A percentile compares a stretch with the other conserved stretches of the same genome.
These are phyloP conservation scores for Clepsis dumicolana DNA, from an alignment of 2,888 invertebrate genomes.

Conservation along the genomic window DNA sequence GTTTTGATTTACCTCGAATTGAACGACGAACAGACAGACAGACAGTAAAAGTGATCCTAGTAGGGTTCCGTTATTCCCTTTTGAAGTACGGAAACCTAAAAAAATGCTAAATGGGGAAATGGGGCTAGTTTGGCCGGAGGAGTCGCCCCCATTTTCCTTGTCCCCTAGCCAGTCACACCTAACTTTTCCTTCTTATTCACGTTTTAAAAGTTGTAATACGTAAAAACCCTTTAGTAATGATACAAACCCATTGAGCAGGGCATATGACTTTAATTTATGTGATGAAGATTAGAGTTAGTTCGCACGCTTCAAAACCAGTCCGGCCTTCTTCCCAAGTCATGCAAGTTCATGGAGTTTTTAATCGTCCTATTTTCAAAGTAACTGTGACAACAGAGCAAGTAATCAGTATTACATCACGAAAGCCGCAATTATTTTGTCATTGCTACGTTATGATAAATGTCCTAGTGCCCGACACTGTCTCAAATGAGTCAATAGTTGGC, in stretches of 20 bases:
- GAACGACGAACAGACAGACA: no score
- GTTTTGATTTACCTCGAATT: no score
- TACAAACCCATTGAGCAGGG: background rate
- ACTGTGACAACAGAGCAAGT: background rate
- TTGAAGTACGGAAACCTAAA: no score
- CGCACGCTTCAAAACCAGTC: background rate
- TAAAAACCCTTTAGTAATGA: background rate
- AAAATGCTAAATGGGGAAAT: no score
- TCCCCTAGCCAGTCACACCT: no score
- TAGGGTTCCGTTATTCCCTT: no score
- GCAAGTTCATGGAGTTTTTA: conserved; percentile 10
- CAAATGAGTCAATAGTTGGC: no score
- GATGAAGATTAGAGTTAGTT: background rate
- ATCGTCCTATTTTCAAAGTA: background rate
- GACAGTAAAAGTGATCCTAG: no score
- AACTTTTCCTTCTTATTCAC: background rate
- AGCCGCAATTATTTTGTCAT: background rate
- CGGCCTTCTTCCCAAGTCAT: conserved; percentile 10
- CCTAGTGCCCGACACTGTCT: no score
- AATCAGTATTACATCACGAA: background rate
- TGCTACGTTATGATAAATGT: no score
- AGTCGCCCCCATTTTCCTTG: no score
- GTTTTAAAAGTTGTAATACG: background rate
- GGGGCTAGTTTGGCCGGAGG: no score
- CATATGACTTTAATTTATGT: background rate